Base-by-base conservation (phyloP, 2,797 vertebrate species). In the Chaenodraco wilsoni region DNA sequence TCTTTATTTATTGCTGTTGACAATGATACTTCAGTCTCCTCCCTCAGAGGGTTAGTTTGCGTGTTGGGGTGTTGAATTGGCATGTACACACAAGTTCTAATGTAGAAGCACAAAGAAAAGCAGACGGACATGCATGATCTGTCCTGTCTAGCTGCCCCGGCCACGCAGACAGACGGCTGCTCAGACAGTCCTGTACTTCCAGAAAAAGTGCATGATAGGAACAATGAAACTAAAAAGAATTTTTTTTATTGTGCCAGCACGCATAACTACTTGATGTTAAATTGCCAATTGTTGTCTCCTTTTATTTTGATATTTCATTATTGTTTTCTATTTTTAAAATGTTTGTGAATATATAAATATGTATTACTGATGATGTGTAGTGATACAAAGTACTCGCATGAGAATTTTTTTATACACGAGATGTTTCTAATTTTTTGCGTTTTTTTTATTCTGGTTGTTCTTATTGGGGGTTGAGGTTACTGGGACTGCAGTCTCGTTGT, bases 331-430 rank as follows among this genome's bases (percentile, higher is more conserved):
- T 94, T 95, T 95, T 94, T 93, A 81, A 89, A 93, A 93, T 91
- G 92, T 93, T 92, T 95, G 94, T 95, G 94, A 95, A 95, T 94
- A 95, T 95, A 95, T 95, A 95, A 93, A 95, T 95, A 95, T 93
- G 91, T 93, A 93, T 94, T 93, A 93, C 91, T 83, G 92, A 94
- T 92, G 90, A 93, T 86, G 94, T 95, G 92, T 94, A 92, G 95
- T 95, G 95, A 91, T 94, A 93, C 92, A 89, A 90, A 94, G 93
- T 95, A 91, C 91, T 92, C 89, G 95, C 95, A 95, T 95, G 94
- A 92, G 84, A 90, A 83, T 87, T 93, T 93, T 95, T 95, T 95
- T 95, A 95, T 94, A 95, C 94, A 84, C 50, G 5, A 94, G 88
- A 95, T 94, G 94, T 95, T 95, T 95, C 88, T 94, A 95, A 93